These are phyloP conservation scores for Monoplex corrugatus DNA, from an alignment of 2,888 invertebrate genomes.

Conservation along the genomic window DNA sequence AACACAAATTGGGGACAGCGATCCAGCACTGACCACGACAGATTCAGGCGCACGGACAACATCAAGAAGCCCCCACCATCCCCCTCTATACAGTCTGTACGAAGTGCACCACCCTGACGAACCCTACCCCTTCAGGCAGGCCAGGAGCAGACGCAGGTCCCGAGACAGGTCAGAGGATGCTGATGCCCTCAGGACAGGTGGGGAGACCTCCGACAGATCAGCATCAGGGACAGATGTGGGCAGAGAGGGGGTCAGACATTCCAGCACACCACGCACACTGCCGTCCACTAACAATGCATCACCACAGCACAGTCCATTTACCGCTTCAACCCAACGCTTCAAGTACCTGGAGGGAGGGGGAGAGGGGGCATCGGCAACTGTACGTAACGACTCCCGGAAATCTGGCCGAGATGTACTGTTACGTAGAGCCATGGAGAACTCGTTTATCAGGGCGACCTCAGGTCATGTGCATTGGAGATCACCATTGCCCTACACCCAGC, in stretches of 20 bases:
- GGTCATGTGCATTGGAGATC: background rate
- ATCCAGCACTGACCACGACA: background rate
- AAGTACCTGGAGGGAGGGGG: slow-evolving; percentile 46
- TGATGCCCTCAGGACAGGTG: background rate
- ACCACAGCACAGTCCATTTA: background rate
- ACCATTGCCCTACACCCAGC: background rate
- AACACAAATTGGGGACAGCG: no score
- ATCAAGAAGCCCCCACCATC: no score
- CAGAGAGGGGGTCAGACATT: background rate
- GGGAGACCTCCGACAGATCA: background rate
- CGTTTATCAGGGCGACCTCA: slow-evolving; percentile 36
- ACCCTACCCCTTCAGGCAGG: slow-evolving; percentile 17
- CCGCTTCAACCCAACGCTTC: background rate
- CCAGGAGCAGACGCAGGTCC: background rate
- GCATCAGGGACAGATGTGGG: background rate
- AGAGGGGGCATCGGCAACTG: background rate
- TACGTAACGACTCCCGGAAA: background rate
- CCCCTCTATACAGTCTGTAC: background rate
- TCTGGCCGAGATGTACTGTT: slow-evolving; percentile 37
- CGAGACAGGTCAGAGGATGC: background rate
- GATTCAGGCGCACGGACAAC: no score
- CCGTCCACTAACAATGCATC: background rate
- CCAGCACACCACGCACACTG: background rate
- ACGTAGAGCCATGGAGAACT: slow-evolving; percentile 47
- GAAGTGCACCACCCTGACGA: slow-evolving; percentile 26